phyloP scores from a whole-genome alignment of 2,797 vertebrate species.

The Tympanoctomys barrerae region DNA sequence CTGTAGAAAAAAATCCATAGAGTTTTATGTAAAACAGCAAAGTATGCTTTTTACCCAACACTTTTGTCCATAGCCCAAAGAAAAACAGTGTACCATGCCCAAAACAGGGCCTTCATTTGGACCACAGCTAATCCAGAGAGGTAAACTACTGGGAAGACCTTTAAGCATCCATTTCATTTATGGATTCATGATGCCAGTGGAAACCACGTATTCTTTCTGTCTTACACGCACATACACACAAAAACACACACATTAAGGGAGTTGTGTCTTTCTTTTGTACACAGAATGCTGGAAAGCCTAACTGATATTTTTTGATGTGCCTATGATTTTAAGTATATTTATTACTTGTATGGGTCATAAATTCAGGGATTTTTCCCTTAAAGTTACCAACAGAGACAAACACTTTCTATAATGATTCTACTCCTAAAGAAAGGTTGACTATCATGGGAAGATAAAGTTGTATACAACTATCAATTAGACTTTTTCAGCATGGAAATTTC shows the following conservation, averaged over 20 bases:
- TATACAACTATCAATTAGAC: constrained; percentile 56
- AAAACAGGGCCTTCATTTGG: constrained; percentile 36
- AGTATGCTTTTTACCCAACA: not conserved
- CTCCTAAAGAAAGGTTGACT: constrained; percentile 16
- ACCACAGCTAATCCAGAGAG: not conserved
- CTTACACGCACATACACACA: not conserved
- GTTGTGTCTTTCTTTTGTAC: not conserved
- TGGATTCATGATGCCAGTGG: not conserved
- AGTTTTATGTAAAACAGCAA: not conserved
- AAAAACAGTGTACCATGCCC: not conserved
- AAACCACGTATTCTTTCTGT: not conserved
- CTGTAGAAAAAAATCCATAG: not conserved
- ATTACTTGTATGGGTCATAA: not conserved
- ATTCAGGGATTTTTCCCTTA: not conserved
- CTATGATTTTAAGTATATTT: constrained; percentile 1
- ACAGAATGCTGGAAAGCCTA: not conserved
- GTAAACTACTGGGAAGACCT: not conserved
- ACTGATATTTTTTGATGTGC: not conserved
- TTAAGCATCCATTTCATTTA: constrained; percentile 35
- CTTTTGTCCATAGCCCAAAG: not conserved
- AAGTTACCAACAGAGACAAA: not conserved
- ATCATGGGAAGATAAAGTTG: constrained; percentile 28
- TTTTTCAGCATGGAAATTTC: constrained; percentile 50
- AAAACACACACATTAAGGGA: not conserved
- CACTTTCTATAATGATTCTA: constrained; percentile 15